phyloP scores from a whole-genome alignment of 1,140 invertebrate species.

The Drosophila rhopaloa region DNA sequence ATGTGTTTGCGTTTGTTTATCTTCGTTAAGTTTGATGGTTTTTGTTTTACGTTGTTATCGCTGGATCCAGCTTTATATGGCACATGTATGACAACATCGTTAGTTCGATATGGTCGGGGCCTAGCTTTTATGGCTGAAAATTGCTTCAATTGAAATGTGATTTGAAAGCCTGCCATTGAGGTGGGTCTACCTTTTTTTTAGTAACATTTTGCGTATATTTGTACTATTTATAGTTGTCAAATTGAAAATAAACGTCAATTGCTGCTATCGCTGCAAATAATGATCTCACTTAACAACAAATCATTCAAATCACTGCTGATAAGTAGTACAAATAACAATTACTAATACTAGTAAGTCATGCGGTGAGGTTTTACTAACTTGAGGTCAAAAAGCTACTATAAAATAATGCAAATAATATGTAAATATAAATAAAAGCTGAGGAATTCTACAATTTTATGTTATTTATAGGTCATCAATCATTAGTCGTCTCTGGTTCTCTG shows the following conservation, averaged over 20 bases:
- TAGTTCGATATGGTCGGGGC: conserved; percentile 28
- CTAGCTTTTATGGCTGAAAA: conserved; percentile 31
- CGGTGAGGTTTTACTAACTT: background rate
- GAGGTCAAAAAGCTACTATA: background rate
- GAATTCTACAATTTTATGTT: background rate
- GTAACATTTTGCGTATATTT: background rate
- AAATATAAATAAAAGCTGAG: conserved; percentile 11
- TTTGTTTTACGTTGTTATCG: conserved; percentile 22
- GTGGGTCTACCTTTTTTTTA: conserved; percentile 5
- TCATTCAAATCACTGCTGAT: conserved; percentile 25
- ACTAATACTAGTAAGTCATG: conserved; percentile 11
- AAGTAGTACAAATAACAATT: conserved; percentile 3
- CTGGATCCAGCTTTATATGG: conserved; percentile 41
- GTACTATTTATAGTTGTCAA: conserved; percentile 30
- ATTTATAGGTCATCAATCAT: conserved; percentile 21
- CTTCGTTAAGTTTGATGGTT: conserved; percentile 6
- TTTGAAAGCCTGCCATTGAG: conserved; percentile 21
- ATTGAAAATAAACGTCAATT: conserved; percentile 19
- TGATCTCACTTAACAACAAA: conserved; percentile 29
- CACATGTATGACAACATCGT: conserved; percentile 60
- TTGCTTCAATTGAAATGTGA: conserved; percentile 37
- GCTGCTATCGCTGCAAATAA: conserved; percentile 16
- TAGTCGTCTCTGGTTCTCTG: background rate
- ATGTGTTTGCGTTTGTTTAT: conserved; percentile 18
- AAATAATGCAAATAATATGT: conserved; percentile 9